A percentile compares a stretch with the other conserved stretches of the same genome.
Conservation (phyloP, 2,888 invertebrate genomes). For the Aelia acuminata region DNA sequence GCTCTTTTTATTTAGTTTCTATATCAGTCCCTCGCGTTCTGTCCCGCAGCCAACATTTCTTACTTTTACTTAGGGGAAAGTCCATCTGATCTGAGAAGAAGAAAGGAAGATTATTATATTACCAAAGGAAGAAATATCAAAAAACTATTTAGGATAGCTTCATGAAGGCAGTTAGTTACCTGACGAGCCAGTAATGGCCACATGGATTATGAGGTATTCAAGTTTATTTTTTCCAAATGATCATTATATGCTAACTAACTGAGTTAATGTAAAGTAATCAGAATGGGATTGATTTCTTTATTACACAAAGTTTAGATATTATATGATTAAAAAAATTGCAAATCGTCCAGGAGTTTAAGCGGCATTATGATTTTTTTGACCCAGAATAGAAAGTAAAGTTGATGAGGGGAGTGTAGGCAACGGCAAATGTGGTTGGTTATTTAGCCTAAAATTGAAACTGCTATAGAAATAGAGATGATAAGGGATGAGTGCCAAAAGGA, state of each 20-base stretch:
- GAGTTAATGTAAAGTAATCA: too few species aligned
- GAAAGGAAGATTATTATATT: not conserved
- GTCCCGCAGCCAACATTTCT: not conserved
- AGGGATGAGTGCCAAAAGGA: too few species aligned
- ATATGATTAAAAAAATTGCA: too few species aligned
- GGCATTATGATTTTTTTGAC: too few species aligned
- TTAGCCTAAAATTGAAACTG: too few species aligned
- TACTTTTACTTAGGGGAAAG: constrained; percentile 22
- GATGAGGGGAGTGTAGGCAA: too few species aligned
- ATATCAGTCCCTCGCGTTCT: not conserved
- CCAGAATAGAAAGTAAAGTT: too few species aligned
- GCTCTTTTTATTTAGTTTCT: not conserved
- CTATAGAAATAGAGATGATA: too few species aligned
- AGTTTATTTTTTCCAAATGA: not conserved
- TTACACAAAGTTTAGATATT: too few species aligned
- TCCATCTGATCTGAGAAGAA: not conserved
- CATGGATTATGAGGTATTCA: not conserved
- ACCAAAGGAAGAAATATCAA: not conserved
- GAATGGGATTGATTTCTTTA: too few species aligned
- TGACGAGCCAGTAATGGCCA: not conserved
- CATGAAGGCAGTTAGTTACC: not conserved
- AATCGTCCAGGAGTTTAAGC: too few species aligned
- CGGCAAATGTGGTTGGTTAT: too few species aligned
- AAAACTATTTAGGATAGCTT: not conserved
- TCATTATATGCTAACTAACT: not conserved